phyloP scores from a whole-genome alignment of 1,140 invertebrate genomes.

The Euwallacea fornicatus region DNA sequence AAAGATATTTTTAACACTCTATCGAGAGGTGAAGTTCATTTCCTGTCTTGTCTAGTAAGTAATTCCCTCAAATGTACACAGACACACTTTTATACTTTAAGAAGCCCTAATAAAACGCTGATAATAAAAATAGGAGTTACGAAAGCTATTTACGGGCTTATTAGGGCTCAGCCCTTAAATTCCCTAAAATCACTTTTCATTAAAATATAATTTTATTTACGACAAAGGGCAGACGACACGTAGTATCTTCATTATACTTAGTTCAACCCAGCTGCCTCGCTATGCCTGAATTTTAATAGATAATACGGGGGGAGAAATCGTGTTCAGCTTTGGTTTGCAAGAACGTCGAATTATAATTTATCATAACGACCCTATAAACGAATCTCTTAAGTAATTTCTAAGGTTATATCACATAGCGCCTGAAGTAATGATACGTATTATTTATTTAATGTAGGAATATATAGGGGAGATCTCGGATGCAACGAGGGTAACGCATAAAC shows the following conservation, averaged over 20 bases:
- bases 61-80: too few relatives aligned
- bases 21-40: too few relatives aligned
- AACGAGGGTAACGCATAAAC: too few relatives aligned
- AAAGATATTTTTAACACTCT: too few relatives aligned
- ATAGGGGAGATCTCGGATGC: too few relatives aligned
- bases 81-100: too few relatives aligned
- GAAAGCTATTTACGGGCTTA: conserved; percentile 9
- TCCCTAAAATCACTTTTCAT: conserved; percentile 29
- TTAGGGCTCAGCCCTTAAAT: conserved; percentile 22
- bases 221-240: conserved; percentile 25
- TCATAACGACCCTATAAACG: conserved; percentile 1
- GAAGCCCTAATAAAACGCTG: neutral
- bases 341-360: conserved; percentile 2
- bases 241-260: conserved; percentile 35
- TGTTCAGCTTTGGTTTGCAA: conserved; percentile 1
- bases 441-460: too few relatives aligned
- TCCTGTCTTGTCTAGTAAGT: too few relatives aligned
- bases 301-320: conserved; percentile 5
- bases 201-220: conserved; percentile 36
- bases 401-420: neutral
- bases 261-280: conserved; percentile 21
- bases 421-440: neutral
- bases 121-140: neutral
- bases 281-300: conserved; percentile 32
- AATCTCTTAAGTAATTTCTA: neutral